phyloP scores from a whole-genome alignment of 2,113 vertebrate genomes.

The Trogon melanurus region DNA sequence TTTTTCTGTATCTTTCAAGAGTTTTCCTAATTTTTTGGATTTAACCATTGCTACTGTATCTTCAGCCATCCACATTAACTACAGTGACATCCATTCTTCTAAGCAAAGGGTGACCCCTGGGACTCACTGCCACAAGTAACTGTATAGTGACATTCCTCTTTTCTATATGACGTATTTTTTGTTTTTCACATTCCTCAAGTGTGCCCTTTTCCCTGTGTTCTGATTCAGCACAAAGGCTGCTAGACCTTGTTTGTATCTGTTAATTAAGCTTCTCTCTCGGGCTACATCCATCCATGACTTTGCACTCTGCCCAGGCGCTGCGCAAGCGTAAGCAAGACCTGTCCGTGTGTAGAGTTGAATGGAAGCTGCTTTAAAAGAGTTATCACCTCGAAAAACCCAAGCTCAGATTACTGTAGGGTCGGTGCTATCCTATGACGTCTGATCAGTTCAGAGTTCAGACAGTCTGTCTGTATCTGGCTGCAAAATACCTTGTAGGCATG shows the following conservation, averaged over 20 bases:
- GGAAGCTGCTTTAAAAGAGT: not conserved
- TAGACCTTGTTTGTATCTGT: not conserved
- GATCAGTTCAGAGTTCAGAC: slow-evolving; percentile 18
- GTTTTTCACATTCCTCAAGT: not conserved
- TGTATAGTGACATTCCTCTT: not conserved
- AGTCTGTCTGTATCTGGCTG: not conserved
- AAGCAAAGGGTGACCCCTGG: not conserved
- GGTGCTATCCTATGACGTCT: not conserved
- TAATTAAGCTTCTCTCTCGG: not conserved
- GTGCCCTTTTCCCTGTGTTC: not conserved
- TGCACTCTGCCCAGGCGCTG: not conserved
- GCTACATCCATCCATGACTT: not conserved
- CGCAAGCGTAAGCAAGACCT: not conserved
- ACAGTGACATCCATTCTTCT: not conserved
- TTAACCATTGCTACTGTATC: not conserved
- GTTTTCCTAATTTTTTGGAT: not conserved
- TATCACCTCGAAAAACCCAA: slow-evolving; percentile 32
- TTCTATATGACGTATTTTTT: not conserved
- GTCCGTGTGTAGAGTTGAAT: not conserved
- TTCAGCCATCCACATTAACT: not conserved
- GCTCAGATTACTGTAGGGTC: not conserved
- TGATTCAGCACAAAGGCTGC: not conserved
- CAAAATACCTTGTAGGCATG: not conserved
- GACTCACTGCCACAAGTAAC: not conserved
- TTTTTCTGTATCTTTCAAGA: not conserved